A percentile compares a stretch with the other conserved stretches of the same genome.
Conservation (phyloP, 2,113 vertebrate genomes). For the Paralichthys olivaceus region DNA sequence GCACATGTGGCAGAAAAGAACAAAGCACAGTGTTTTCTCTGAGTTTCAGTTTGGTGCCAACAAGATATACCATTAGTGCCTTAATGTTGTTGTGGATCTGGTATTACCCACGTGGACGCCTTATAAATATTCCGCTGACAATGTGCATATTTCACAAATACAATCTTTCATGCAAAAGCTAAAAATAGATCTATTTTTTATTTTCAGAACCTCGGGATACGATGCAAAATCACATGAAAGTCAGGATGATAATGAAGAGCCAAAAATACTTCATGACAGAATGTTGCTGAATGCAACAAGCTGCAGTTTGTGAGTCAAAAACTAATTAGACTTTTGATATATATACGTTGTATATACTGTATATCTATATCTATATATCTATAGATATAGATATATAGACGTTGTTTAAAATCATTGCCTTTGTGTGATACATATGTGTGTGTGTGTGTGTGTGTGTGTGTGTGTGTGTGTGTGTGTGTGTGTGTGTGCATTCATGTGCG, state of each 20-base stretch:
- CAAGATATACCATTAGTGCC: constrained; percentile 28
- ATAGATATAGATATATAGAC: too few relatives aligned
- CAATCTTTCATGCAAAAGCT: constrained; percentile 22
- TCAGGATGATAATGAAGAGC: constrained; percentile 1
- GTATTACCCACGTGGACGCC: background rate
- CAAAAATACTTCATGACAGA: too few relatives aligned
- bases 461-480: background rate
- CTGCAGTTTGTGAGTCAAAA: too few relatives aligned
- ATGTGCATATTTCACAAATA: constrained; percentile 11
- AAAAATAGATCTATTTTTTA: constrained; percentile 1
- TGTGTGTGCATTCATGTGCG: background rate
- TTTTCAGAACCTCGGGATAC: constrained; percentile 5
- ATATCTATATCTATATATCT: too few relatives aligned
- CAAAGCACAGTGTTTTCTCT: constrained; percentile 29
- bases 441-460: background rate
- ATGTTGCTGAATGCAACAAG: too few relatives aligned
- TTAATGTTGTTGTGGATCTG: background rate
- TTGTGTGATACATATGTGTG: background rate
- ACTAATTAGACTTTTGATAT: too few relatives aligned
- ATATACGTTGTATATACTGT: too few relatives aligned
- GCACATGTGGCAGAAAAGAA: constrained; percentile 36
- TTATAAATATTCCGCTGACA: constrained; percentile 44
- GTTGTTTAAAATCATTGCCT: background rate
- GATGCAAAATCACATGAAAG: constrained; percentile 4
- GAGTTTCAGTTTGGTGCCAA: constrained; percentile 33